These are phyloP conservation scores for Drosophila dives DNA, from an alignment of 2,888 invertebrate species.

Conservation along the genomic window DNA sequence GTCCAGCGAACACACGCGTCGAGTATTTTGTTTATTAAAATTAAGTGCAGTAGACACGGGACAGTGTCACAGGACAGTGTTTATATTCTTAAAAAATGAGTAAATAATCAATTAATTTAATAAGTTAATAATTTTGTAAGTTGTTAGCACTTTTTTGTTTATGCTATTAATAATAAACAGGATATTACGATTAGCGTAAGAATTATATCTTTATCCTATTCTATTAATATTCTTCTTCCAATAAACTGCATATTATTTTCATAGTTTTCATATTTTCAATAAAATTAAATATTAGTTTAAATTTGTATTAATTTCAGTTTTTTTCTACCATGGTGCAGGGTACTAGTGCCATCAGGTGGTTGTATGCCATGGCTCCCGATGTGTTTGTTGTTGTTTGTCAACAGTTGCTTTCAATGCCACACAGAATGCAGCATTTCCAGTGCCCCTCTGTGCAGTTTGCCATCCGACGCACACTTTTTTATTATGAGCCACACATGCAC, in stretches of 20 bases:
- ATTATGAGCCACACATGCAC: conserved; percentile 76
- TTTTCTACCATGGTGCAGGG: conserved; percentile 46
- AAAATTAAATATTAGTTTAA: background rate
- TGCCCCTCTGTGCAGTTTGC: conserved; percentile 44
- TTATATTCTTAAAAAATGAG: background rate
- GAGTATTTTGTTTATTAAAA: conserved; percentile 77
- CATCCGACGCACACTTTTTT: conserved; percentile 75
- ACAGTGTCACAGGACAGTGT: conserved; percentile 26
- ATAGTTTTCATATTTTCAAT: no score
- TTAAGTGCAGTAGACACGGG: conserved; percentile 66
- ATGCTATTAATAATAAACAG: background rate
- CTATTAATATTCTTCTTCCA: background rate
- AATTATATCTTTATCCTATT: background rate
- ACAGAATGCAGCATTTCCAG: conserved; percentile 33
- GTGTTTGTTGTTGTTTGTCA: conserved; percentile 65
- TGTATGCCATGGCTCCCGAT: conserved; percentile 31
- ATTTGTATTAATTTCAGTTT: background rate
- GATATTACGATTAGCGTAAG: background rate
- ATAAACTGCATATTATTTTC: background rate
- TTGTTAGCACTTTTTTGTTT: background rate
- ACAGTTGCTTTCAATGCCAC: conserved; percentile 78
- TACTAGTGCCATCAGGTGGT: conserved; percentile 66
- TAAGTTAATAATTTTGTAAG: background rate
- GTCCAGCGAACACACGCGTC: conserved; percentile 52
- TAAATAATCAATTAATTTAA: background rate